These are phyloP conservation scores for Auanema freiburgensis DNA, from an alignment of 2,888 invertebrate genomes.

Conservation along the genomic window DNA sequence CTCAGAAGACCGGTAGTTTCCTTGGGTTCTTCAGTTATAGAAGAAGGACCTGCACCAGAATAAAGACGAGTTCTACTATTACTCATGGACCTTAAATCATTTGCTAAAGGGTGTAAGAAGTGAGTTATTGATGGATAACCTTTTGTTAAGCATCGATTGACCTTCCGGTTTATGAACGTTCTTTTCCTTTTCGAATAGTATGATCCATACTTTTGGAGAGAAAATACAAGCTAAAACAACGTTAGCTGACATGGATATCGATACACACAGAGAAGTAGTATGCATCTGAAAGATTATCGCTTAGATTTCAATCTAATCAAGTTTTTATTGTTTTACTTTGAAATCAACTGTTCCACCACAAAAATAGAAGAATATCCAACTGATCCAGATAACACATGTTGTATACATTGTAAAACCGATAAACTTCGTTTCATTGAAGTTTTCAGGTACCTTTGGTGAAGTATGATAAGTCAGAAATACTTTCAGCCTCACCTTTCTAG, in stretches of 20 bases:
- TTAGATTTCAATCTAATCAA: background rate
- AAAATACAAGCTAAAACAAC: conserved; percentile 76
- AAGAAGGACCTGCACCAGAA: conserved; percentile 29
- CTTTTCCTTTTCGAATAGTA: conserved; percentile 76
- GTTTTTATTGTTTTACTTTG: conserved; percentile 70
- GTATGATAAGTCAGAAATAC: too few relatives aligned
- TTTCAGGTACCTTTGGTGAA: conserved; percentile 77
- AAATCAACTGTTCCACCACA: conserved; percentile 77
- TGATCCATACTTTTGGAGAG: conserved; percentile 77
- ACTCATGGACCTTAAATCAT: conserved; percentile 27
- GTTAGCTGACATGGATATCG: conserved; percentile 75
- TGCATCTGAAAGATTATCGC: conserved; percentile 70
- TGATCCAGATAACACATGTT: conserved; percentile 80
- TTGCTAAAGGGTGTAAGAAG: too few relatives aligned
- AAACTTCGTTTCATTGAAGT: conserved; percentile 68
- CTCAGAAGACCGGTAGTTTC: conserved; percentile 57
- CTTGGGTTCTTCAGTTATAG: conserved; percentile 44
- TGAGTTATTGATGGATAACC: conserved; percentile 34
- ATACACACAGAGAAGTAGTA: conserved; percentile 75
- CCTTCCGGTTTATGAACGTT: conserved; percentile 70
- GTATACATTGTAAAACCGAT: conserved; percentile 74
- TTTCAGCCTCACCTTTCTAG: conserved; percentile 75
- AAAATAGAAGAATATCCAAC: conserved; percentile 80
- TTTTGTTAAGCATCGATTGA: conserved; percentile 56
- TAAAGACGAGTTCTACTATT: conserved; percentile 42